Evolutionary conservation across 2,888 invertebrate genomes (phyloP).

Genomic region (Philereme vetulata): DNA sequence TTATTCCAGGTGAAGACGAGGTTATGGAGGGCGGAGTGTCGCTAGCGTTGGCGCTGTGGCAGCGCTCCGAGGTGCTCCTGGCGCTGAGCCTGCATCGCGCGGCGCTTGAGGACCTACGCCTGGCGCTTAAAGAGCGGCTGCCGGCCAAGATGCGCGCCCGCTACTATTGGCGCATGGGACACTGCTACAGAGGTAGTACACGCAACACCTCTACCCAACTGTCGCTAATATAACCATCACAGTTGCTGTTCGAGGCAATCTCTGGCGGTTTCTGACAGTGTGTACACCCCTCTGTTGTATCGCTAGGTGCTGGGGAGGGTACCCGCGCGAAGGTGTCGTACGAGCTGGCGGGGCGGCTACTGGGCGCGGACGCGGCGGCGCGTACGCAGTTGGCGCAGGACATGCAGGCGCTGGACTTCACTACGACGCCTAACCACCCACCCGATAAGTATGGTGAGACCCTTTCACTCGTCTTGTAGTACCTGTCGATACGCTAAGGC

Average conservation of each 20-base stretch:
- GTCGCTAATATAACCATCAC: too few species aligned
- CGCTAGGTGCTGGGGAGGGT: slow-evolving; percentile 80
- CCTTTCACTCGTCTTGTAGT: too few species aligned
- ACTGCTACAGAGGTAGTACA: slow-evolving; percentile 83
- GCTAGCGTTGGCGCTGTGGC: slow-evolving; percentile 86
- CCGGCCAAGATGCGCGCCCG: slow-evolving; percentile 85
- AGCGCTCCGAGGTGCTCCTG: slow-evolving; percentile 86
- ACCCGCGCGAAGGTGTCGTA: slow-evolving; percentile 86
- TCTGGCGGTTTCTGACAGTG: too few species aligned
- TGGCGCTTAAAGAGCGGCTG: slow-evolving; percentile 85
- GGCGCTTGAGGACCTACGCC: slow-evolving; percentile 87
- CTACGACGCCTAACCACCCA: slow-evolving; percentile 43
- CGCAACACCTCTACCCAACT: too few species aligned
- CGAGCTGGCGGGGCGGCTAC: slow-evolving; percentile 84
- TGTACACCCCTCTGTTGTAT: not conserved
- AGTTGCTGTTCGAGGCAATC: too few species aligned
- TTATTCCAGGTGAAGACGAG: slow-evolving; percentile 66
- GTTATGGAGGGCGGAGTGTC: slow-evolving; percentile 85
- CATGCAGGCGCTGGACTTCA: slow-evolving; percentile 58
- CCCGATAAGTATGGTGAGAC: slow-evolving; percentile 50
- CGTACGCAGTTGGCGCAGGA: slow-evolving; percentile 71
- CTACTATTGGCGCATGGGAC: slow-evolving; percentile 88
- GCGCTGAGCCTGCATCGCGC: slow-evolving; percentile 80
- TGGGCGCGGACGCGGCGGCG: slow-evolving; percentile 70
- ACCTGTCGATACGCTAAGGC: too few species aligned